Percentiles rank a stretch among this genome's conserved stretches.
These are phyloP conservation scores for Hypotaenidia philippensis DNA, from an alignment of 2,797 vertebrate species.

Conservation along the genomic window DNA sequence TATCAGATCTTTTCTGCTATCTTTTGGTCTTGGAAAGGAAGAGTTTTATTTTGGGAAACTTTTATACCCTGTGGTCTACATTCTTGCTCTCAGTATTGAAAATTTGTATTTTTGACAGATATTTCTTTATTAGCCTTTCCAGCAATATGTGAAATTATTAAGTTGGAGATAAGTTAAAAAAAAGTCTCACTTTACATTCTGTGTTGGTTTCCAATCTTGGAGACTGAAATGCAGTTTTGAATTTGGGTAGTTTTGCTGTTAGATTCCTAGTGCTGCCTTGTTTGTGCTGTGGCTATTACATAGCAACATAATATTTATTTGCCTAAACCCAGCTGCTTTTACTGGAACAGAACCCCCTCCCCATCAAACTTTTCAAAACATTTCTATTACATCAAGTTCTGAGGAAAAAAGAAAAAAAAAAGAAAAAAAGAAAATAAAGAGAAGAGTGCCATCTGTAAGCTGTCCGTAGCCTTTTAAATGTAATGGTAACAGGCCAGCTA, in stretches of 20 bases:
- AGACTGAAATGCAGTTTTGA: neutral
- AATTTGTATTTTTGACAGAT: neutral
- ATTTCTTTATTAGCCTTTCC: neutral
- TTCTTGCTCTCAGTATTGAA: neutral
- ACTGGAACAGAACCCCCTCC: rapidly evolving
- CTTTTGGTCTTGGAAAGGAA: neutral
- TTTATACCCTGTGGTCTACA: neutral
- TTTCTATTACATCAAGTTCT: neutral
- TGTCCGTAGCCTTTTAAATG: neutral
- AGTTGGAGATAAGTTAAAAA: neutral
- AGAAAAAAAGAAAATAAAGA: neutral
- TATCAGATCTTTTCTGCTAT: neutral
- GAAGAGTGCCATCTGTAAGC: neutral
- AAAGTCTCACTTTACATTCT: neutral
- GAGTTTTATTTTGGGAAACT: neutral
- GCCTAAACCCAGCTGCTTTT: neutral
- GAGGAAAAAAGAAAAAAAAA: too few relatives aligned
- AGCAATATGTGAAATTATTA: neutral
- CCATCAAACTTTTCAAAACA: neutral
- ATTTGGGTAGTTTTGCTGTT: neutral
- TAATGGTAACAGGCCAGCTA: rapidly evolving
- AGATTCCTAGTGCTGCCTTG: neutral
- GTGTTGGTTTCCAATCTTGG: neutral
- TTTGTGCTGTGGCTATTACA: neutral
- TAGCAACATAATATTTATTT: conserved; percentile 17